Conservation (phyloP, 1,140 invertebrate species). For the Tenebrio molitor region DNA sequence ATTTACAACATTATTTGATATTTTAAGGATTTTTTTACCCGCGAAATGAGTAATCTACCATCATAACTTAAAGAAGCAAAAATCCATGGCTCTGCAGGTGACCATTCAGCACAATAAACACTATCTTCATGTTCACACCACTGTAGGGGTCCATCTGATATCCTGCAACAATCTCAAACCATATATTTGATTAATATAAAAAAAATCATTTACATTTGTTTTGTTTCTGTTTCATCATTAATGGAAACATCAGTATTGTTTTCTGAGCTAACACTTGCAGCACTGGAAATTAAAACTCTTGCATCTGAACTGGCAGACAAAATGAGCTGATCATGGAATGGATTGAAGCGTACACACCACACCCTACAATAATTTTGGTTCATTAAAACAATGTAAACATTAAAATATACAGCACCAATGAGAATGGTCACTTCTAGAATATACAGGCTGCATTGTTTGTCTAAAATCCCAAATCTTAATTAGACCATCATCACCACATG, state of each 20-base stretch:
- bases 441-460: slow-evolving; percentile 82
- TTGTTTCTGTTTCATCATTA: slow-evolving; percentile 57
- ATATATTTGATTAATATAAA: slow-evolving; percentile 31
- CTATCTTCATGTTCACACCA: slow-evolving; percentile 98
- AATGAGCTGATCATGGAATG: slow-evolving; percentile 97
- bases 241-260: slow-evolving; percentile 56
- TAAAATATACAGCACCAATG: slow-evolving; percentile 80
- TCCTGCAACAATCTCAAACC: slow-evolving; percentile 63
- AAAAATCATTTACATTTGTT: slow-evolving; percentile 60
- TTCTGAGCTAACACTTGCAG: slow-evolving; percentile 86
- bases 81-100: slow-evolving; percentile 96
- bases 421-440: slow-evolving; percentile 90
- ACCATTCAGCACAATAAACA: slow-evolving; percentile 98
- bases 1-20: slow-evolving; percentile 86
- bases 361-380: slow-evolving; percentile 73
- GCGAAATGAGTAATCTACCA: slow-evolving; percentile 92
- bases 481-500: slow-evolving; percentile 95
- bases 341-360: slow-evolving; percentile 95
- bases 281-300: slow-evolving; percentile 88
- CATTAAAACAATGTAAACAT: slow-evolving; percentile 22
- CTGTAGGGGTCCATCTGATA: slow-evolving; percentile 86
- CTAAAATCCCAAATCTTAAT: slow-evolving; percentile 97
- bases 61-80: slow-evolving; percentile 98
- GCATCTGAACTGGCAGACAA: slow-evolving; percentile 96
- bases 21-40: slow-evolving; percentile 93